Conservation (phyloP, 2,888 invertebrate species). For the Ceriagrion tenellum region DNA sequence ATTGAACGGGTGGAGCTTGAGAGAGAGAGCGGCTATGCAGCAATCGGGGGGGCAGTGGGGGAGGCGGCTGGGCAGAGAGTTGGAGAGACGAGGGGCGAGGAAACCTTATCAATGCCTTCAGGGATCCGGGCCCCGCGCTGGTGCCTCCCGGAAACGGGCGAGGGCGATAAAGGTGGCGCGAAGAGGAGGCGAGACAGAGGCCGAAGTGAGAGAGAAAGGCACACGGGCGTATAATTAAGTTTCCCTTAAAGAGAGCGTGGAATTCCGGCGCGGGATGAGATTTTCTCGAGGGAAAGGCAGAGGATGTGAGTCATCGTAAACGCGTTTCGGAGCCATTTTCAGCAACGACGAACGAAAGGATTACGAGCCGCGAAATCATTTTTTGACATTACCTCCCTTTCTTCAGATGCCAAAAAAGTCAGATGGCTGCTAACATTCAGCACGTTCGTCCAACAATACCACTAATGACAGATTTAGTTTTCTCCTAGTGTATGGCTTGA, state of each 20-base stretch:
- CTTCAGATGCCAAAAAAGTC: not conserved
- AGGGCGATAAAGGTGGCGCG: not conserved
- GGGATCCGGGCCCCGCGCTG: not conserved
- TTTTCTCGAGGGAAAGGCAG: not conserved
- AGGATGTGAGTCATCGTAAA: not conserved
- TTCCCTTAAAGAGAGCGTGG: not conserved
- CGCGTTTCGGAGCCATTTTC: not conserved
- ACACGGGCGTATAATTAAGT: constrained; percentile 12
- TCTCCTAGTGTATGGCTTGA: not conserved
- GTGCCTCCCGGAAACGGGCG: not conserved
- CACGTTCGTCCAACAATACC: not conserved
- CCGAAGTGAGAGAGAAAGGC: not conserved
- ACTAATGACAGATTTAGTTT: not conserved
- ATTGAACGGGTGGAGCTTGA: not conserved
- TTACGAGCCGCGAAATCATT: not conserved
- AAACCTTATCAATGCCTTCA: not conserved
- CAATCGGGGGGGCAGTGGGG: too few species aligned
- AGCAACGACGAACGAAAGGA: not conserved
- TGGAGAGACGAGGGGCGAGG: not conserved
- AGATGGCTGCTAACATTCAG: not conserved
- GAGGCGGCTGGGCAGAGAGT: too few species aligned
- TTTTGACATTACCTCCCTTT: not conserved
- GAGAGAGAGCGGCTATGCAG: not conserved
- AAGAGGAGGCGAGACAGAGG: not conserved
- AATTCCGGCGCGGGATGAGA: not conserved